Conservation (phyloP, 2,113 vertebrate genomes). For the Sminthopsis crassicaudata region DNA sequence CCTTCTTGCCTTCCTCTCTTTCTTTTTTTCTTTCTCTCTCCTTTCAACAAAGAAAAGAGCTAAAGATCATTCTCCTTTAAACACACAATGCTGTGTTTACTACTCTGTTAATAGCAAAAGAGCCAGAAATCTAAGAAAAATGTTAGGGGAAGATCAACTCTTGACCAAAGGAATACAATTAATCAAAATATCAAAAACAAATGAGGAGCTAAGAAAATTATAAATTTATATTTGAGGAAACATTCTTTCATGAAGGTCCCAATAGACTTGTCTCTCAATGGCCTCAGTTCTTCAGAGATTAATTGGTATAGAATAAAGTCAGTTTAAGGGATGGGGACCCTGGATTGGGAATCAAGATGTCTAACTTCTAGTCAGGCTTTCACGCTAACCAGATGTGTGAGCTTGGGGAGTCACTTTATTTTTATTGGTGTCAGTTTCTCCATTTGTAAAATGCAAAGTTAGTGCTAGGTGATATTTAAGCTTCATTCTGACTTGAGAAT, state of each 20-base stretch:
- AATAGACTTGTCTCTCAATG: not conserved
- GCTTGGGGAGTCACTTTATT: not conserved
- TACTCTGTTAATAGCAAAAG: no score
- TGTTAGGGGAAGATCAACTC: no score
- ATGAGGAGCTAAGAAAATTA: no score
- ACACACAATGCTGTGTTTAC: not conserved
- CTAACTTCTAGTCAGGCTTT: not conserved
- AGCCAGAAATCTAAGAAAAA: no score
- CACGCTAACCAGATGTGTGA: not conserved
- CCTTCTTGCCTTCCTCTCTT: not conserved
- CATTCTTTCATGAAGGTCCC: no score
- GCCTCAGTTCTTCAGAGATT: not conserved
- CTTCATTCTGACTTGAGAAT: not conserved
- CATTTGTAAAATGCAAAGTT: not conserved
- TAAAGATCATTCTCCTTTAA: not conserved
- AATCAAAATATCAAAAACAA: no score
- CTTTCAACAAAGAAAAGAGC: not conserved
- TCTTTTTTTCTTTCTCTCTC: not conserved
- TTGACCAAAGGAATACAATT: no score
- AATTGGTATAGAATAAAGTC: conserved; percentile 2
- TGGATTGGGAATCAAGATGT: no score
- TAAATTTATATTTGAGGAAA: no score
- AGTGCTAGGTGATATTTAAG: no score
- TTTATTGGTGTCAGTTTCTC: not conserved
- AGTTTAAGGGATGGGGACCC: not conserved